Evolutionary conservation across 2,888 invertebrate species (phyloP), one percentile per base, ranked within the genome.

Genomic region (Caenorhabditis sp.): DNA sequence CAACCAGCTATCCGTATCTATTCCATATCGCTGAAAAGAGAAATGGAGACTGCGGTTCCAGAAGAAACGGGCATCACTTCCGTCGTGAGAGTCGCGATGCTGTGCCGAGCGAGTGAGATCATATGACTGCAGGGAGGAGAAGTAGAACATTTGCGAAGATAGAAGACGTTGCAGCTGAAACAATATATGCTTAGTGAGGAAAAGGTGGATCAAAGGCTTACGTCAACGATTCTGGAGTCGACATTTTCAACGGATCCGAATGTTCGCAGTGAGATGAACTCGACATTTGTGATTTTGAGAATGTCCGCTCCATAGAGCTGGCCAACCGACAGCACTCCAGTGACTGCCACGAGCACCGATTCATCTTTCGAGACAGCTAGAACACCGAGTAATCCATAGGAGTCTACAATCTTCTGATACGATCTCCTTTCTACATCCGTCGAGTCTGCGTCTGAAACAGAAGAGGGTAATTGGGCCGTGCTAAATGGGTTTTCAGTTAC

Each of bases 121-220:
- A 92, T 97, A 95, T 2, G 85, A 84, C 83, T 93, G 89, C 60
- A 85, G 74, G 40, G 84, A 96, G 0, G 97, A 95, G 93, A 99
- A 99, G 92, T 99, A 99, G 93, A 98, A 98, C 44, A 97, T 97
- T 13, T 98, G 98, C n/a, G 98, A 97, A 92, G 97, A 97, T 3
- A 99, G 94, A 69, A 99, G 93, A 92, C 97, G 97, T 84, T 96
- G 94, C 4, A 93, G 85, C 90, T 92, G 78, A 47, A 90, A 86
- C 3, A 40, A 53, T 3, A 20, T 0, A 0, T 4, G 1, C 15
- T 44, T 20, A n/a, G 22, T 1, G 11, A 47, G 0, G 6, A 24
- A 35, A 24, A 13, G 18, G 24, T 15, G 8, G 28, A 1, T 20
- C 26, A 58, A 32, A 65, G 11, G 68, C 85, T 82, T 70, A 89